Conservation (phyloP, 2,113 vertebrate genomes). For the Elephas maximus region DNA sequence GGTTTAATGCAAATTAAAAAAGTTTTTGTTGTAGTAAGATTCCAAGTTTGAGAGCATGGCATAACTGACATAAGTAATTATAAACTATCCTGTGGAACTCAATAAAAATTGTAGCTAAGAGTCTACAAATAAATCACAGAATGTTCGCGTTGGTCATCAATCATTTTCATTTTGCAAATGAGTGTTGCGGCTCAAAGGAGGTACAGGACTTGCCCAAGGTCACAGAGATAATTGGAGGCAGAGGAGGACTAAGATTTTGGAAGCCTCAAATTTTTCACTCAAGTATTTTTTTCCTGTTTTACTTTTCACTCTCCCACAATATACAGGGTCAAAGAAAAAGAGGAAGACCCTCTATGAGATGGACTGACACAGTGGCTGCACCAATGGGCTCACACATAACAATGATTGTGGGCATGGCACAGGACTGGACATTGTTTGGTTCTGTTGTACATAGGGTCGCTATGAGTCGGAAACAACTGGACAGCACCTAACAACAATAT, state of each 20-base stretch:
- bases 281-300: background rate
- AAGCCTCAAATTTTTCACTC: background rate
- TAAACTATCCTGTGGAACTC: background rate
- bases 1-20: background rate
- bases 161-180: background rate
- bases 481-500: background rate
- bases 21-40: background rate
- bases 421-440: no score
- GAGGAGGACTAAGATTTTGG: background rate
- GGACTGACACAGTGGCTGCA: no score
- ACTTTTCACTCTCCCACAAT: slow-evolving; percentile 29
- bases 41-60: slow-evolving; percentile 1
- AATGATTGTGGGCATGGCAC: no score
- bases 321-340: background rate
- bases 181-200: background rate
- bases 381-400: no score
- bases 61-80: background rate
- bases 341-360: no score
- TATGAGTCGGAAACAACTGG: no score
- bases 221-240: background rate
- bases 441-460: no score
- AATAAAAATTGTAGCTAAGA: background rate
- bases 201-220: background rate
- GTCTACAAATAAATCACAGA: background rate
- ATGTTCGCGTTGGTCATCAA: background rate